A percentile compares a stretch with the other conserved stretches of the same genome.
These are phyloP conservation scores for Lycocerus yunnanus DNA, from an alignment of 2,888 invertebrate species.

Conservation along the genomic window DNA sequence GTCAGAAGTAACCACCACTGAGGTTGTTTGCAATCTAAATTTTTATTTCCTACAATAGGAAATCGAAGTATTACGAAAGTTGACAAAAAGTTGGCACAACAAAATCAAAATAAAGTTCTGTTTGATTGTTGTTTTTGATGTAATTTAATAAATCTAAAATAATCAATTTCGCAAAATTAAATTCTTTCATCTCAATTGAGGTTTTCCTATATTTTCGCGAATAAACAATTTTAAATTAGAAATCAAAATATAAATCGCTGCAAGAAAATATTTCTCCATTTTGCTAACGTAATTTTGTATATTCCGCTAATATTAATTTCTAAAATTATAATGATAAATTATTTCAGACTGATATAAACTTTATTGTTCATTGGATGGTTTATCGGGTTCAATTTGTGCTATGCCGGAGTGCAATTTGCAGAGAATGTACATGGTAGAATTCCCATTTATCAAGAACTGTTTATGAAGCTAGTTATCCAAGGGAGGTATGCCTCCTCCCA, in stretches of 20 bases:
- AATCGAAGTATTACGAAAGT: background rate
- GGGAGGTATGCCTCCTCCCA: constrained; percentile 43
- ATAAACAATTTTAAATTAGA: background rate
- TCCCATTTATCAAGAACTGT: constrained; percentile 54
- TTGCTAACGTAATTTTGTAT: background rate
- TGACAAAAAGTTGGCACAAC: background rate
- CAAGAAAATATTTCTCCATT: background rate
- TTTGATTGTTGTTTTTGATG: background rate
- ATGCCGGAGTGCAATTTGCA: constrained; percentile 55
- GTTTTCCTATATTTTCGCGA: background rate
- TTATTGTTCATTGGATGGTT: constrained; percentile 39
- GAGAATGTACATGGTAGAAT: constrained; percentile 56
- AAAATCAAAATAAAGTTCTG: background rate
- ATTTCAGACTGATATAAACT: constrained; percentile 24
- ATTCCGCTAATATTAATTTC: background rate
- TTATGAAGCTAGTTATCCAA: constrained; percentile 55
- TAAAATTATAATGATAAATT: background rate
- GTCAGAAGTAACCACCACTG: background rate
- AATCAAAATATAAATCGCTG: background rate
- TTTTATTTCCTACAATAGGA: background rate
- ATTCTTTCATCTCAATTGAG: too few relatives aligned
- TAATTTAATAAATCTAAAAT: background rate
- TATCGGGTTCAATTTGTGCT: constrained; percentile 56
- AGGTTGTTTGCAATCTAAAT: too few relatives aligned
- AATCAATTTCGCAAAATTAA: background rate